These are phyloP conservation scores for Fabriciana adippe DNA, from an alignment of 2,888 invertebrate genomes.

Conservation along the genomic window DNA sequence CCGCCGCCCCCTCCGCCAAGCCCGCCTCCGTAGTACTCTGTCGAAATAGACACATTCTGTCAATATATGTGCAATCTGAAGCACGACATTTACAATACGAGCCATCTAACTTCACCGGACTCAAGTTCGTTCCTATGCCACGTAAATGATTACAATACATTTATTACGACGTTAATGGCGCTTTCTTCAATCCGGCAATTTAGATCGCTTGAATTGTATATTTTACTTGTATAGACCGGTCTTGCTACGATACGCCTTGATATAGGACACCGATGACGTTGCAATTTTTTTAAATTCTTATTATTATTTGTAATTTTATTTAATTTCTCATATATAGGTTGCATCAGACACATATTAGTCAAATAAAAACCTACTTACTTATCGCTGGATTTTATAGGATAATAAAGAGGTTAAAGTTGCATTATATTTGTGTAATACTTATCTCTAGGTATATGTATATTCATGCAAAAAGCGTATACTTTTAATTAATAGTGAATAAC, in stretches of 20 bases:
- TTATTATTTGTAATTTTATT: neutral
- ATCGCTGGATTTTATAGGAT: slow-evolving; percentile 13
- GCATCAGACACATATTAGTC: neutral
- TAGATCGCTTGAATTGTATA: no score
- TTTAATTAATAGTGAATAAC: slow-evolving; percentile 4
- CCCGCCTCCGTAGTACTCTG: slow-evolving; percentile 81
- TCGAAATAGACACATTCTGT: slow-evolving; percentile 36
- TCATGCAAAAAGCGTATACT: slow-evolving; percentile 19
- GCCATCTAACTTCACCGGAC: no score
- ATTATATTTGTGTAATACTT: slow-evolving; percentile 19
- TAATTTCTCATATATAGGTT: neutral
- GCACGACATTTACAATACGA: no score
- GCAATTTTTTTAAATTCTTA: neutral
- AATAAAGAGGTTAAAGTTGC: slow-evolving; percentile 18
- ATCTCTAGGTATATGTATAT: slow-evolving; percentile 5
- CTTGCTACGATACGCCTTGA: neutral
- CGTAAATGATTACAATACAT: no score
- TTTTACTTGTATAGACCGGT: no score
- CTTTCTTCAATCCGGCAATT: no score
- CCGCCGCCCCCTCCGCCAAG: slow-evolving; percentile 68
- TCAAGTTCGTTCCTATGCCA: no score
- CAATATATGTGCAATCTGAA: neutral
- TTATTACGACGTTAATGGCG: no score
- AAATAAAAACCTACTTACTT: slow-evolving; percentile 13
- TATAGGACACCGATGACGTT: neutral